These are phyloP conservation scores for Megalops atlanticus DNA, from an alignment of 2,113 vertebrate genomes.

Conservation along the genomic window DNA sequence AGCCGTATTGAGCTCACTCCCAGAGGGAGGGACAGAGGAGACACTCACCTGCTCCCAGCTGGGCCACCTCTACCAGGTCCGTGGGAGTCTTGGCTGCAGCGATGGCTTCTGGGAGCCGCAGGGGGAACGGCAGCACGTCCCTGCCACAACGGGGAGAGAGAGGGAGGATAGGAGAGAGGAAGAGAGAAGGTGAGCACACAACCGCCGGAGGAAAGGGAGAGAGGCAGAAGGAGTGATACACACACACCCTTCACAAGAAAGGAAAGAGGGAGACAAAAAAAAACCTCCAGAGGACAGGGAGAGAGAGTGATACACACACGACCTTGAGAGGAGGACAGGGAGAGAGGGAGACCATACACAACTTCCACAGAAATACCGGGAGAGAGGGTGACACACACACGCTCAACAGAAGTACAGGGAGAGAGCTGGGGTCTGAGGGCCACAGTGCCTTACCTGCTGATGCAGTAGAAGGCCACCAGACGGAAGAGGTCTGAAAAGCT, in stretches of 20 bases:
- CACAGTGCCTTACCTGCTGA: slow-evolving; percentile 86
- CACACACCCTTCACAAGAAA: too few species aligned
- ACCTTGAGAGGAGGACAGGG: too few species aligned
- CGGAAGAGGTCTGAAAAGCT: slow-evolving; percentile 94
- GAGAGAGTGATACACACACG: background rate
- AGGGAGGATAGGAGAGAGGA: background rate
- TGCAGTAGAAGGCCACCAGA: slow-evolving; percentile 94
- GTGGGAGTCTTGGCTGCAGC: slow-evolving; percentile 81
- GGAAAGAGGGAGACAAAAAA: slow-evolving; percentile 30
- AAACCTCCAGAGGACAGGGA: background rate
- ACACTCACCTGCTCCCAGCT: slow-evolving; percentile 83
- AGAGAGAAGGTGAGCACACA: too few species aligned
- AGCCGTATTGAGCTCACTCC: background rate
- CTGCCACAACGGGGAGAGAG: slow-evolving; percentile 65
- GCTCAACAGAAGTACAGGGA: background rate
- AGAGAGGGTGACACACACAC: background rate
- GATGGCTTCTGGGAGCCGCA: slow-evolving; percentile 87
- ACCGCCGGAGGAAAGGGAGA: background rate
- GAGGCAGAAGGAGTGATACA: slow-evolving; percentile 40
- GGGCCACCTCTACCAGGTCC: slow-evolving; percentile 85
- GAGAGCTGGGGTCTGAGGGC: background rate
- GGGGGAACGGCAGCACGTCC: slow-evolving; percentile 87
- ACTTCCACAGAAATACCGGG: background rate
- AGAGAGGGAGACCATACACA: background rate
- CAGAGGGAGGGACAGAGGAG: background rate